phyloP scores from a whole-genome alignment of 2,797 vertebrate genomes.

The Chelidonichthys spinosus region DNA sequence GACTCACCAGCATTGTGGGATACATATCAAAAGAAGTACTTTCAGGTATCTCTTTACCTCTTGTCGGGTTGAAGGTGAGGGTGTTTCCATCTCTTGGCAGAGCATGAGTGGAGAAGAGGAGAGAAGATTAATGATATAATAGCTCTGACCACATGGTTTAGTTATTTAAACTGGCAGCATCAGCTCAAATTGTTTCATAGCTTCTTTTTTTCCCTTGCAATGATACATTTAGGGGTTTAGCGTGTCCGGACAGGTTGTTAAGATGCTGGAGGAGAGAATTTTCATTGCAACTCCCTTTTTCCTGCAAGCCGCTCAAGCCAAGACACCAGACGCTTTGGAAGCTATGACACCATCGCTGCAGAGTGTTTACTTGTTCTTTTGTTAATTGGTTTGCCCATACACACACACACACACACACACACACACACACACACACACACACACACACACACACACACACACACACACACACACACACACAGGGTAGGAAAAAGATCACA shows the following conservation, averaged over 20 bases:
- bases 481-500: too few species aligned
- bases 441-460: too few species aligned
- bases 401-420: too few species aligned
- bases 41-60: slow-evolving; percentile 79
- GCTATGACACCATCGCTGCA: slow-evolving; percentile 79
- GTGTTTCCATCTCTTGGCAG: slow-evolving; percentile 81
- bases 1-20: slow-evolving; percentile 71
- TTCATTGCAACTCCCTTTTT: slow-evolving; percentile 76
- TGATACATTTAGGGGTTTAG: slow-evolving; percentile 81
- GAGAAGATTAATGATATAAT: slow-evolving; percentile 87
- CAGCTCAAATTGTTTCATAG: slow-evolving; percentile 88
- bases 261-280: slow-evolving; percentile 74
- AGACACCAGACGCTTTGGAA: slow-evolving; percentile 71
- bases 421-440: too few species aligned
- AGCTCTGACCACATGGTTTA: slow-evolving; percentile 86
- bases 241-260: slow-evolving; percentile 81
- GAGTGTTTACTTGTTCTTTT: slow-evolving; percentile 75
- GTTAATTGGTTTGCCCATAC: slow-evolving; percentile 11
- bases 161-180: slow-evolving; percentile 89
- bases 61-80: slow-evolving; percentile 76
- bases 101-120: slow-evolving; percentile 72
- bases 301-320: slow-evolving; percentile 74
- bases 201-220: slow-evolving; percentile 76
- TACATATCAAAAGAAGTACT: slow-evolving; percentile 80
- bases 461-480: too few species aligned